Evolutionary conservation across 2,888 invertebrate species (phyloP), one percentile per base, ranked within the genome.

Genomic region (Cantharis rufa): DNA sequence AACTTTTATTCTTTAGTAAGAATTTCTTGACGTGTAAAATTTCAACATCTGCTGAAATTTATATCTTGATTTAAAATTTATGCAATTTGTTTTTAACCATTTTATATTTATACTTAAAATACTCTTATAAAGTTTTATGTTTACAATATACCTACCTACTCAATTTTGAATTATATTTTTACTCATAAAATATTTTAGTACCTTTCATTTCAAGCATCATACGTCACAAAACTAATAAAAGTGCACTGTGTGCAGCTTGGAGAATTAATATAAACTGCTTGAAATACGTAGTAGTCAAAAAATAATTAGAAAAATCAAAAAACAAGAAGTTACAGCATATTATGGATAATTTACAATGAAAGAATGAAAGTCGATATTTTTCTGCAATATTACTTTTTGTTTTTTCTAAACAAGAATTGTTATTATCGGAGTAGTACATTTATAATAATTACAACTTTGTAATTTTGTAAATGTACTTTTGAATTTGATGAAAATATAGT

Each of bases 1-100:
- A 78, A 76, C 69, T 78, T 78, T 74, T 69, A 28, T 63, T 32
- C 71, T 62, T 75, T 70, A 27, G 63, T 69, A 68, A 71, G 71
- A 73, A 74, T 63, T 66, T 75, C 27, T 27, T 70, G 64, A 66
- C 78, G 69, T 24, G 70, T 62, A 62, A 69, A 63, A 70, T 66
- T 70, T 61, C 61, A 66, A 76, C 72, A 71, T 76, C 68, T 71
- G 62, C 72, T 70, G 16, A 70, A 78, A 70, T 70, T 73, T 75
- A 69, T 71, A 71, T 75, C 63, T 13, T n/a, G 48, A 48, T 48
- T 48, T 48, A 48, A 48, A 48, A 48, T 48, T n/a, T 48, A 48
- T 48, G 48, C 48, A 48, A 48, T 48, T 48, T 48, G 48, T 48
- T 48, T 48, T 48, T 48, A 48, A 48, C 48, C 48, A 48, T 48